Evolutionary conservation across 2,797 vertebrate genomes (phyloP), one percentile per base, ranked within the genome.

Genomic region (Triplophysa yarkandensis): DNA sequence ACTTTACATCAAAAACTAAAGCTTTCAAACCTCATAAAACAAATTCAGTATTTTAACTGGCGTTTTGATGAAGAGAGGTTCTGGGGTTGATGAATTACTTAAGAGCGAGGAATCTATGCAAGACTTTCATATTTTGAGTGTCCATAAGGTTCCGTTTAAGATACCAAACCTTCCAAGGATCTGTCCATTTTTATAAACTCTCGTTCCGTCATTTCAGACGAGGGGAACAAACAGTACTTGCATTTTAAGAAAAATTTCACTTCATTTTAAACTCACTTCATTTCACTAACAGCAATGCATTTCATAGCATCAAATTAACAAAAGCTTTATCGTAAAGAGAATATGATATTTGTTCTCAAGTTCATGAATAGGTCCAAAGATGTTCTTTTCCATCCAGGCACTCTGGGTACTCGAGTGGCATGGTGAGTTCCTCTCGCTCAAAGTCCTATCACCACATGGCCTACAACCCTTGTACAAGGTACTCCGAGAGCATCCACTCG

Each of bases 371-470:
- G 46, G 6, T 14, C 11, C 19, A 55, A 32, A 41, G 34, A 50
- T 43, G 2, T 60, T 67, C 21, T 68, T 16, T 60, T 4, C 48
- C 61, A 67, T 62, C 66, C 83, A 98, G 96, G 87, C 86, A 88
- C n/a, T 82, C 84, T 8, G 88, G 79, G 0, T 79, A 88, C 52
- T 84, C 88, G 0, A 87, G 89, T 17, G 92, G 91, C 4, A 77
- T 89, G 0, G 90, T 88, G 0, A 88, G 93, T 25, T 76, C 90
- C 78, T 87, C 82, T 76, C 90, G 86, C 79, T 88, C 88, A 70
- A 94, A 93, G 84, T 83, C 92, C 77, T 89, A 89, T 61, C 89
- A 90, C 78, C 88, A 90, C 4, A 85, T 89, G 86, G 77, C 85
- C 0, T 90, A 89, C 7, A 88, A 83, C 57, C 83, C 84, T 1